phyloP scores from a whole-genome alignment of 2,797 vertebrate species.

The Notolabrus celidotus region DNA sequence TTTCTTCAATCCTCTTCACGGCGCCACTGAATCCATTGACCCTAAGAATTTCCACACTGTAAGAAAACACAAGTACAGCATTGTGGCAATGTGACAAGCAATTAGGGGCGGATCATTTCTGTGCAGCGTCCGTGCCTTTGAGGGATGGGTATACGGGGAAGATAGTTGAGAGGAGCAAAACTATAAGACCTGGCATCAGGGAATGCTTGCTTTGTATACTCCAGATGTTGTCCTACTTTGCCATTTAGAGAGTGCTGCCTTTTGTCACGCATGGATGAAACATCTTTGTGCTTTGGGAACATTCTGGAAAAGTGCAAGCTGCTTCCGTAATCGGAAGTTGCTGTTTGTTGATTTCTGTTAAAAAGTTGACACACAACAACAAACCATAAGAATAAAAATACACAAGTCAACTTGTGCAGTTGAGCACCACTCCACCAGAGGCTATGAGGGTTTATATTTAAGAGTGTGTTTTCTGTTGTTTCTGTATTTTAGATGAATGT shows the following conservation, averaged over 20 bases:
- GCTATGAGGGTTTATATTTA: no score
- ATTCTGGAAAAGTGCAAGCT: constrained; percentile 29
- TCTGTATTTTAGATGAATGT: no score
- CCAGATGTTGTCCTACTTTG: constrained; percentile 73
- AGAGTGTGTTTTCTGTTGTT: no score
- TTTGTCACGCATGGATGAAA: constrained; percentile 47
- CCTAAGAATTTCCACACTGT: constrained; percentile 23
- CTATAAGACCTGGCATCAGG: constrained; percentile 42
- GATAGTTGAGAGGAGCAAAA: constrained; percentile 25
- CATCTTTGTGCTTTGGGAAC: constrained; percentile 34
- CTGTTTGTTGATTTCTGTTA: no score
- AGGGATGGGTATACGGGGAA: not conserved
- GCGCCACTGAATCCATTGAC: constrained; percentile 14
- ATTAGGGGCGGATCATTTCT: constrained; percentile 49
- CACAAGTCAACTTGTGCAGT: no score
- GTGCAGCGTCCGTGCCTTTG: constrained; percentile 21
- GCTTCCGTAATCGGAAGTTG: constrained; percentile 14
- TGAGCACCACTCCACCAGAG: no score
- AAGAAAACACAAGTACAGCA: constrained; percentile 11
- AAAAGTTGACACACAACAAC: no score
- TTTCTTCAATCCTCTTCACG: constrained; percentile 12
- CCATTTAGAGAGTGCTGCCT: constrained; percentile 41
- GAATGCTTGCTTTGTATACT: constrained; percentile 38
- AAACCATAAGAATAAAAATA: not conserved
- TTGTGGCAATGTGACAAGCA: constrained; percentile 53